Evolutionary conservation across 1,140 invertebrate species (phyloP).

Genomic region (Ctenoplectra terminalis): DNA sequence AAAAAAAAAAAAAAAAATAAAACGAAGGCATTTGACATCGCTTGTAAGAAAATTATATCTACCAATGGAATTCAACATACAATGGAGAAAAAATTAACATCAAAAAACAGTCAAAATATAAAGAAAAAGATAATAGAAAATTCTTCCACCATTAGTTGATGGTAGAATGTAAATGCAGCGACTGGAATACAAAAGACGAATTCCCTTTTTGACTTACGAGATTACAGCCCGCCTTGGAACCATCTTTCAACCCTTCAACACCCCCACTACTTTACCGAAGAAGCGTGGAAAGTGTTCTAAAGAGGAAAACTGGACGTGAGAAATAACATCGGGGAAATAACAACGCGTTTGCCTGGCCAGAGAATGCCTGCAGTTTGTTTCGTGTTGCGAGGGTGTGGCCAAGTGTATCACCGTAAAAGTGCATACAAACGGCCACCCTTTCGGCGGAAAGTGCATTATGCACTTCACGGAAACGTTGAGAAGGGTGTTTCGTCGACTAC

Average conservation of each 20-base stretch:
- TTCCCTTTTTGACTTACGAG: constrained; percentile 3
- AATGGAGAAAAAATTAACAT: neutral
- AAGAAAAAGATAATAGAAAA: neutral
- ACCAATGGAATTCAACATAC: no score
- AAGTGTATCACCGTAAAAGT: neutral
- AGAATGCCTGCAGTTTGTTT: neutral
- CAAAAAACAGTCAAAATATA: neutral
- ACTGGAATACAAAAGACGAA: neutral
- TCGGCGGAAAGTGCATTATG: constrained; percentile 1
- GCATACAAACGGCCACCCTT: constrained; percentile 23
- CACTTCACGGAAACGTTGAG: neutral
- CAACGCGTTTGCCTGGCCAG: neutral
- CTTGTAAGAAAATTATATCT: no score
- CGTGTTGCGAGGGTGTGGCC: neutral
- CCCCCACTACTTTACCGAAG: neutral
- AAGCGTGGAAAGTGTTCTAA: neutral
- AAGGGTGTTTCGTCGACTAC: neutral
- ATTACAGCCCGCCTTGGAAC: neutral
- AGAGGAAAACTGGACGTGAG: constrained; percentile 5
- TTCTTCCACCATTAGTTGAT: constrained; percentile 7
- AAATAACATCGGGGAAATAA: constrained; percentile 27
- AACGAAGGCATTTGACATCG: no score
- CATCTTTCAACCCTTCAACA: constrained; percentile 24
- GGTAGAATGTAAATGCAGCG: neutral
- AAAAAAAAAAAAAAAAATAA: no score